Evolutionary conservation across 2,797 vertebrate species (phyloP), one percentile per base, ranked within the genome.

Genomic region (Coregonus sp.): DNA sequence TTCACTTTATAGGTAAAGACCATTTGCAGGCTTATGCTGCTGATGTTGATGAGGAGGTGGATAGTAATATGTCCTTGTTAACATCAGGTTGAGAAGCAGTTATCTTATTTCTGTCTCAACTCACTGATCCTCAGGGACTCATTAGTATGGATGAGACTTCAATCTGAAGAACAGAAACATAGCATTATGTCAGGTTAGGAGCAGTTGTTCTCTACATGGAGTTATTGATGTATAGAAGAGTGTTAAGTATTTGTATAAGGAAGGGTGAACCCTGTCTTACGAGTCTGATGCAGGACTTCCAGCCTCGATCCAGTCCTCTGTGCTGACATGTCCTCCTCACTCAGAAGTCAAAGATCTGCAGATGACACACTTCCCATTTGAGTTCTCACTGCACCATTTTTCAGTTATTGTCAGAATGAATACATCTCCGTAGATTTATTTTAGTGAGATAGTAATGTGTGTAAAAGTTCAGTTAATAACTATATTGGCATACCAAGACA

Each of bases 321-420:
- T 0, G 85, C 73, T 0, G 0, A 72, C 90, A 94, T 88, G 82
- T 94, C 93, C 0, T 94, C 92, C 4, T 92, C 84, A 33, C 86
- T 85, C 82, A 95, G 85, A 95, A 95, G 81, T 92, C 90, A 89
- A 93, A 93, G 70, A 94, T 90, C 93, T 94, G 85, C 35, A 81
- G 1, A 74, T 5, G 25, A 7, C 15, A 70, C 18, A 47, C 16
- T 20, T 70, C 7, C 37, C 9, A 31, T 31, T 70, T 63, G 0
- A 73, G 14, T 73, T 4, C 35, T 12, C 11, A 47, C 59, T 37
- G 4, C 54, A 37, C 33, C 2, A n/a, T 59, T 59, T 47, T 47
- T 35, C 33, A 40, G 20, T 11, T 16, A 54, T 12, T 29, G 70
- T 72, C 50, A 52, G 50, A 15, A 72, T 37, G n/a, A 12, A 18